Conservation (phyloP, 2,888 invertebrate species). For the Megastigmus dorsalis region DNA sequence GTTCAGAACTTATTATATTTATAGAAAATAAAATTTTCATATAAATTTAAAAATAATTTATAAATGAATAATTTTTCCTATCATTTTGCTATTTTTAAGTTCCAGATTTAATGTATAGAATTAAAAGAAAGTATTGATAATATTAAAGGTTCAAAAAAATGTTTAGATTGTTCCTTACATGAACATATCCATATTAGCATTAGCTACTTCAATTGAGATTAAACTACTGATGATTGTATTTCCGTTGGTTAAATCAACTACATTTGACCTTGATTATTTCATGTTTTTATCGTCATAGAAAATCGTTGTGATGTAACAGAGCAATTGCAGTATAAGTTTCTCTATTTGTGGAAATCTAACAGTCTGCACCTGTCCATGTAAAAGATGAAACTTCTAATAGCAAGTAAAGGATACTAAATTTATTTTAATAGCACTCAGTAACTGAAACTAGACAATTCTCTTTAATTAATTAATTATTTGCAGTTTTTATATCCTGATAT, state of each 20-base stretch:
- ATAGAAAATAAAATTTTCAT: conserved; percentile 18
- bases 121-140: no score
- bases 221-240: conserved; percentile 19
- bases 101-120: neutral
- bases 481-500: no score
- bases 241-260: conserved; percentile 32
- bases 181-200: no score
- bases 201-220: neutral
- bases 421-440: no score
- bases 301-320: conserved; percentile 29
- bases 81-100: neutral
- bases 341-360: neutral
- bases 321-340: conserved; percentile 42
- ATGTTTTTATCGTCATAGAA: conserved; percentile 12
- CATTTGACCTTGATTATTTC: conserved; percentile 24
- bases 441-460: no score
- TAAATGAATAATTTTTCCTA: conserved; percentile 14
- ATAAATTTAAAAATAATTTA: conserved; percentile 2
- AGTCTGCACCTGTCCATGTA: conserved; percentile 16
- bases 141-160: no score
- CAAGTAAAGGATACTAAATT: no score
- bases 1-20: neutral
- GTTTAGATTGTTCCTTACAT: no score
- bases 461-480: no score
- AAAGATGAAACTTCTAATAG: conserved; percentile 34